These are phyloP conservation scores for Tribolium freemani DNA, from an alignment of 2,888 invertebrate species.

Conservation along the genomic window DNA sequence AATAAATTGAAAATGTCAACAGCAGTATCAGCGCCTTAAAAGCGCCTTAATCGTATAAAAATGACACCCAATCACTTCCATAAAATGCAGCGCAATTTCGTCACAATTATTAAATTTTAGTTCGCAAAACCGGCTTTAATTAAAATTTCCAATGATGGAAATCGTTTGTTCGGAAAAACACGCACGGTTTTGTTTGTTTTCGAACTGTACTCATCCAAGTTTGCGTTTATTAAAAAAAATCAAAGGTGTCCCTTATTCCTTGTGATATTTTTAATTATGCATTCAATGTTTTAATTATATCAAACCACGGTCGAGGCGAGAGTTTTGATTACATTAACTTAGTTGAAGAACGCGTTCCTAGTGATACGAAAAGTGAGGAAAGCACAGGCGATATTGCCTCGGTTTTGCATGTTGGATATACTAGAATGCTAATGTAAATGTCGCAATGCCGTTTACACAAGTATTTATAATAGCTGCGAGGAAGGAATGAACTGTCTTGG, in stretches of 20 bases:
- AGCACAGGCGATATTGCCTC: slow-evolving; percentile 41
- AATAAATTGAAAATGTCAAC: background rate
- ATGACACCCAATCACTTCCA: background rate
- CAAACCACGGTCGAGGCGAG: slow-evolving; percentile 47
- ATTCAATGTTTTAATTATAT: slow-evolving; percentile 54
- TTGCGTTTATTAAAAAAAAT: background rate
- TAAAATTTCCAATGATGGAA: background rate
- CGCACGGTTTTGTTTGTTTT: background rate
- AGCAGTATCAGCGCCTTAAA: slow-evolving; percentile 2
- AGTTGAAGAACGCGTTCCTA: slow-evolving; percentile 40
- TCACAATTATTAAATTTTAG: slow-evolving; percentile 12
- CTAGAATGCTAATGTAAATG: slow-evolving; percentile 54
- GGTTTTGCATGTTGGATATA: slow-evolving; percentile 51
- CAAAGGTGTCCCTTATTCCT: slow-evolving; percentile 8
- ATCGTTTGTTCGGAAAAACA: background rate
- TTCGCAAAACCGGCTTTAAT: background rate
- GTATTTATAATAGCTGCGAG: slow-evolving; percentile 48
- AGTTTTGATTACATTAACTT: slow-evolving; percentile 48
- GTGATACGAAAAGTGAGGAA: slow-evolving; percentile 47
- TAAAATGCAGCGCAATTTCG: slow-evolving; percentile 10
- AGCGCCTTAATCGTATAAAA: slow-evolving; percentile 9
- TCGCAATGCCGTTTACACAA: slow-evolving; percentile 54
- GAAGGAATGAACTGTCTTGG: slow-evolving; percentile 45
- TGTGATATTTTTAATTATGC: slow-evolving; percentile 51
- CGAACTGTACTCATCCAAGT: background rate